Evolutionary conservation across 1,140 invertebrate species (phyloP).

Genomic region (Drosophila tsacasi): DNA sequence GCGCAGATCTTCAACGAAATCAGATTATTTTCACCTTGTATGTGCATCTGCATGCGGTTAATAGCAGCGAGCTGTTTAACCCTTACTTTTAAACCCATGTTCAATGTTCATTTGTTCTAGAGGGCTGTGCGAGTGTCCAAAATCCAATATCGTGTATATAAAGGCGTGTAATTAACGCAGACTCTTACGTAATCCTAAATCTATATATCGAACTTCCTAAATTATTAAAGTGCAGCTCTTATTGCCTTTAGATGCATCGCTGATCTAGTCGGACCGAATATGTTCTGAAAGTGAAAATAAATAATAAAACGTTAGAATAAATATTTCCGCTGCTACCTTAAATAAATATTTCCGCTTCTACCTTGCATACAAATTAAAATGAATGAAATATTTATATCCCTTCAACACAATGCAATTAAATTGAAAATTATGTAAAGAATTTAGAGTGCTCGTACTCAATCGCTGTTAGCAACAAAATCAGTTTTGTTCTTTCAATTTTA

Average conservation of each 20-base stretch:
- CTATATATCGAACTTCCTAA: constrained; percentile 14
- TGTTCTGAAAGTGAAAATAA: background rate
- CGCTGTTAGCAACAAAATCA: background rate
- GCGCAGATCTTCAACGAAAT: background rate
- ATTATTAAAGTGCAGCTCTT: constrained; percentile 15
- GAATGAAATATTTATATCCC: background rate
- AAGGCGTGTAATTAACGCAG: constrained; percentile 14
- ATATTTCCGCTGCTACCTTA: background rate
- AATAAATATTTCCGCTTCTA: background rate
- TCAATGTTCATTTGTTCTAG: constrained; percentile 58
- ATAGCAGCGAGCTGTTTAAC: background rate
- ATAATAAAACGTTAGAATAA: no score
- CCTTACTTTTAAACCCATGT: constrained; percentile 21
- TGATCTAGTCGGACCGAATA: background rate
- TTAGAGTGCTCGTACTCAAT: no score
- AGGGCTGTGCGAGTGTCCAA: constrained; percentile 76
- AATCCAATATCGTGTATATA: constrained; percentile 41
- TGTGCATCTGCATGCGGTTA: background rate
- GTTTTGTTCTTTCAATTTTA: background rate
- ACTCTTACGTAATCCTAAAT: constrained; percentile 9
- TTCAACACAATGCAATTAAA: background rate
- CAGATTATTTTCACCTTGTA: constrained; percentile 3
- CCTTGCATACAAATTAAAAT: no score
- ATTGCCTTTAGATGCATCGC: constrained; percentile 36
- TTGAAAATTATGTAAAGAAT: background rate